Evolutionary conservation across 2,888 invertebrate genomes (phyloP).

Genomic region (Aleiodes leptofemur): DNA sequence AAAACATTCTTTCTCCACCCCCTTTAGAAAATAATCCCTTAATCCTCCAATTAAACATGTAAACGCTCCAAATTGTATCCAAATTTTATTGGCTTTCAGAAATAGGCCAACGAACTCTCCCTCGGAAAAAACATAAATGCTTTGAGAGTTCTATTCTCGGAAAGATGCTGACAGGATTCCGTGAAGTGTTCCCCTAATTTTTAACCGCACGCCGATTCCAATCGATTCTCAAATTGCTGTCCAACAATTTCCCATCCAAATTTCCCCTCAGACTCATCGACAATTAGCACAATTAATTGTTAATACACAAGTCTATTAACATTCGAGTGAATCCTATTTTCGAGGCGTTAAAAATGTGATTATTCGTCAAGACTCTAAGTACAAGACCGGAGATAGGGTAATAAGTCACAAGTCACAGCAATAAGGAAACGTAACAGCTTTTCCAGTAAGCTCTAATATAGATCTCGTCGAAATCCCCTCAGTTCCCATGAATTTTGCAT

Average conservation of each 20-base stretch:
- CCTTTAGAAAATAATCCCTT: no score
- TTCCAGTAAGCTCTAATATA: constrained; percentile 71
- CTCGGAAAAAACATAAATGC: not conserved
- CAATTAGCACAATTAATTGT: not conserved
- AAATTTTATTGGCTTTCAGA: not conserved
- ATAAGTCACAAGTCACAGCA: constrained; percentile 34
- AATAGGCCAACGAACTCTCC: constrained; percentile 15
- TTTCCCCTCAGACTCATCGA: not conserved
- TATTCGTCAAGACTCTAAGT: constrained; percentile 1
- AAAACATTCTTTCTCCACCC: no score
- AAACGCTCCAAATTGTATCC: not conserved
- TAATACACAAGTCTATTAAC: not conserved
- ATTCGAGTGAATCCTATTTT: not conserved
- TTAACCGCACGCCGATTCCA: not conserved
- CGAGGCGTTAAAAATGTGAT: not conserved
- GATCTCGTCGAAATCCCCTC: constrained; percentile 62
- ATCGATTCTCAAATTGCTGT: constrained; percentile 13
- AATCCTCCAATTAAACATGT: no score
- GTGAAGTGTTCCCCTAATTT: constrained; percentile 10
- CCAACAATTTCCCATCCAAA: not conserved
- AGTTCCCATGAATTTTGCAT: constrained; percentile 59
- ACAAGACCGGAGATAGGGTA: constrained; percentile 13
- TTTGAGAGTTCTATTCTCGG: constrained; percentile 12
- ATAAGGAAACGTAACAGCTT: constrained; percentile 58
- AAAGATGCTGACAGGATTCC: constrained; percentile 20